Conservation (phyloP, 2,888 invertebrate species). For the Poecilobothrus nobilitatus region DNA sequence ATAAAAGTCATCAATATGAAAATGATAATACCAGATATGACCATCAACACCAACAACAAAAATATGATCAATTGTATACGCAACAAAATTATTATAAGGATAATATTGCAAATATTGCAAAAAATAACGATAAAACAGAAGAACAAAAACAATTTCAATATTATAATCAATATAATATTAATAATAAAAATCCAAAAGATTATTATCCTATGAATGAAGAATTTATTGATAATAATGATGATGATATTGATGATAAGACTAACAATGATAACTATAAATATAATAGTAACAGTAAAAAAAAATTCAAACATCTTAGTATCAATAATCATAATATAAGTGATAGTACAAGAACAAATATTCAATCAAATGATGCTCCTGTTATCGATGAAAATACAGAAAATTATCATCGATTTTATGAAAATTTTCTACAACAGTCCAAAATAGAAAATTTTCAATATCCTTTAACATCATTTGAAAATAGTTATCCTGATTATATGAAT, state of each 20-base stretch:
- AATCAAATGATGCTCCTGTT: not conserved
- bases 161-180: constrained; percentile 17
- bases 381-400: not conserved
- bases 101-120: not conserved
- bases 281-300: not conserved
- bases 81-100: not conserved
- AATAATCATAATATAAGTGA: not conserved
- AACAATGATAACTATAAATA: not conserved
- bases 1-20: not conserved
- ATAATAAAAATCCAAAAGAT: not conserved
- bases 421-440: not conserved
- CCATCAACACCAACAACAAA: not conserved
- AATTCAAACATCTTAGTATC: not conserved
- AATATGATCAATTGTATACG: not conserved
- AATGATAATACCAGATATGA: not conserved
- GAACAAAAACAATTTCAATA: constrained; percentile 17
- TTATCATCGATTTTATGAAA: not conserved
- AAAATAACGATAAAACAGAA: not conserved
- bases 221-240: not conserved
- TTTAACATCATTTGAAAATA: not conserved
- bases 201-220: not conserved
- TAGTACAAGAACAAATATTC: not conserved
- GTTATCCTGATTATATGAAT: constrained; percentile 4
- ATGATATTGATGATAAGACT: not conserved
- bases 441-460: not conserved